Percentiles rank a stretch among this genome's conserved stretches.
Conservation (phyloP, 2,113 vertebrate species). For the Polypterus senegalus region DNA sequence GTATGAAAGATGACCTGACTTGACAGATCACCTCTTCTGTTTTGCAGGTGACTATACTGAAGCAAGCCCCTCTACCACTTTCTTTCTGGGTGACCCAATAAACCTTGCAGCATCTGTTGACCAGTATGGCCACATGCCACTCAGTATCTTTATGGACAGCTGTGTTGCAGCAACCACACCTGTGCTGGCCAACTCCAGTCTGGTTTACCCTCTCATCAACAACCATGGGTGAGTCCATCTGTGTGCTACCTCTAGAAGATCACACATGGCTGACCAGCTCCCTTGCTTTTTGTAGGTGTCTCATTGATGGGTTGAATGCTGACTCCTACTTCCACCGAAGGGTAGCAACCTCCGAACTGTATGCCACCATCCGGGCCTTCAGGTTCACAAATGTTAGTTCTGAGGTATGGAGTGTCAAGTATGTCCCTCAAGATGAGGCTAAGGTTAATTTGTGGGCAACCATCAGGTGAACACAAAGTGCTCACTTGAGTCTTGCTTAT, state of each 20-base stretch:
- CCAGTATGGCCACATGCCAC: constrained; percentile 43
- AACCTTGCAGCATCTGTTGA: constrained; percentile 46
- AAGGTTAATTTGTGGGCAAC: neutral
- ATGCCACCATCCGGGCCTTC: constrained; percentile 48
- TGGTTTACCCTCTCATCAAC: constrained; percentile 38
- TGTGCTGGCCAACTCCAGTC: constrained; percentile 17
- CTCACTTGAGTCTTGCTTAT: constrained; percentile 24
- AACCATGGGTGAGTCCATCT: constrained; percentile 45
- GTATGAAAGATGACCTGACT: neutral
- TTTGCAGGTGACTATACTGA: constrained; percentile 36
- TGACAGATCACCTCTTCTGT: neutral
- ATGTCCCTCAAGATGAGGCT: neutral
- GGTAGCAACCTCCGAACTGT: constrained; percentile 31
- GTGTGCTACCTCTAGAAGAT: no score
- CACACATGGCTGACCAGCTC: neutral
- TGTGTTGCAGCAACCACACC: constrained; percentile 39
- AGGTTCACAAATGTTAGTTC: constrained; percentile 23
- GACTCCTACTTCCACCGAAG: constrained; percentile 44
- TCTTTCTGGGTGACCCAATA: constrained; percentile 51
- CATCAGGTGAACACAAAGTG: neutral
- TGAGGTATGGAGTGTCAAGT: constrained; percentile 13
- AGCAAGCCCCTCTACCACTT: constrained; percentile 23
- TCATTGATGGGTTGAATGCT: constrained; percentile 36
- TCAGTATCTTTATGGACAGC: constrained; percentile 51
- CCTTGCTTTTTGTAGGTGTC: constrained; percentile 35